Evolutionary conservation across 2,888 invertebrate species (phyloP).

Genomic region (Neocrepidodera transversa): DNA sequence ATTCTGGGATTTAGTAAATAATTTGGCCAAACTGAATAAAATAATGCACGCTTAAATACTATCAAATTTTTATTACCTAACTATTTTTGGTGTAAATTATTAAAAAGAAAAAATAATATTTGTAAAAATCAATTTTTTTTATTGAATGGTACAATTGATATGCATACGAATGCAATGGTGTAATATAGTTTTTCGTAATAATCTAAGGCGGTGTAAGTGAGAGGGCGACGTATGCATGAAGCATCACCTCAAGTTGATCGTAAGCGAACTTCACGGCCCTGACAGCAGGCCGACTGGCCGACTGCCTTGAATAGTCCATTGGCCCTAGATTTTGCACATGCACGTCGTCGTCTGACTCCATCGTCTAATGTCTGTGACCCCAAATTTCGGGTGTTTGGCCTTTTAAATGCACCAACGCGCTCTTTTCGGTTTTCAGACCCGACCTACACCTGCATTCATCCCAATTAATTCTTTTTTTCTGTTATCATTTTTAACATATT

Average conservation of each 20-base stretch:
- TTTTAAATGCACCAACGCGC: constrained; percentile 47
- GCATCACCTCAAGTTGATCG: constrained; percentile 20
- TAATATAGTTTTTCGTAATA: too few relatives aligned
- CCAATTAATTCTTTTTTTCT: constrained; percentile 21
- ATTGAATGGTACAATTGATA: too few relatives aligned
- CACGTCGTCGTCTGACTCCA: constrained; percentile 56
- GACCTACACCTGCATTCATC: constrained; percentile 39
- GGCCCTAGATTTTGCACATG: constrained; percentile 59
- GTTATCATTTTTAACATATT: too few relatives aligned
- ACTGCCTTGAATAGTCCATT: constrained; percentile 59
- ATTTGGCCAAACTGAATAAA: too few relatives aligned
- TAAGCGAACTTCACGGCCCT: constrained; percentile 31
- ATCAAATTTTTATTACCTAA: too few relatives aligned
- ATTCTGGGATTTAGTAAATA: too few relatives aligned
- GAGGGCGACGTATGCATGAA: constrained; percentile 16
- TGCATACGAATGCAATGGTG: too few relatives aligned
- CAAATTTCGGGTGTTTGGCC: constrained; percentile 58
- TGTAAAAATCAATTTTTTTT: too few relatives aligned
- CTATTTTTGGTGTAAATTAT: too few relatives aligned
- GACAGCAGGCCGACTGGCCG: constrained; percentile 54
- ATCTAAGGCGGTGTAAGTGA: too few relatives aligned
- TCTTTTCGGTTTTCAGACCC: constrained; percentile 38
- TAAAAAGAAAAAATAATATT: too few relatives aligned
- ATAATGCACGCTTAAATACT: too few relatives aligned
- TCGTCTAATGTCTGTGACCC: constrained; percentile 59